Evolutionary conservation across 2,888 invertebrate genomes (phyloP), one percentile per base, ranked within the genome.

Genomic region (Temnothorax ravouxi): DNA sequence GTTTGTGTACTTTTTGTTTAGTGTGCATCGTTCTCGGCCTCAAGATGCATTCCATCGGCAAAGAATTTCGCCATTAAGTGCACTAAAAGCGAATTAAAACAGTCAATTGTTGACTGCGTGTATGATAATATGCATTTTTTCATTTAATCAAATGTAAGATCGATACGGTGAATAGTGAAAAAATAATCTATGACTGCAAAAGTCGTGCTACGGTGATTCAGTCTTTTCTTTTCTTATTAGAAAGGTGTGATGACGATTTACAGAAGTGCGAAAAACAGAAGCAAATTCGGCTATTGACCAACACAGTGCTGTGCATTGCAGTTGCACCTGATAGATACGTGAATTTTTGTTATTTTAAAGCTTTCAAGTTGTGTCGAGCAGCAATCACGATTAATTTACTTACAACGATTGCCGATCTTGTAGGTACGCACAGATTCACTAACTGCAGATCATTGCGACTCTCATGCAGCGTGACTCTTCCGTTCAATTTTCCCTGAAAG

Each of bases 401-500:
- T 94, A 94, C 94, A 88, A 93, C 91, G 87, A 91, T 91, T 86
- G 93, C 89, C 88, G 93, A 89, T 92, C 92, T 92, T 88, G 91
- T 89, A 84, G 93, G 93, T 82, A 92, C 93, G 91, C 93, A 90
- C 87, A 94, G 92, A 93, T 94, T 93, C 86, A 92, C 91, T 93
- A 94, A 94, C 90, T 92, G 94, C 80, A 94, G 91, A 88, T 92
- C 92, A 83, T 93, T 91, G 88, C 92, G 93, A 89, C 88, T 90
- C 88, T 94, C 92, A 87, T 91, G 90, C 80, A 90, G 90, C 88
- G 91, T 88, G 66, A 91, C 89, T 88, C 93, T 92, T 89, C 93
- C 92, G 87, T 92, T 92, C 86, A 94, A 92, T 89, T 93, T 93
- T 87, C 91, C 93, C 93, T 93, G 94, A 93, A 93, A 93, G 91